Base-by-base conservation (phyloP, 2,888 invertebrate genomes). In the Clunio marinus region DNA sequence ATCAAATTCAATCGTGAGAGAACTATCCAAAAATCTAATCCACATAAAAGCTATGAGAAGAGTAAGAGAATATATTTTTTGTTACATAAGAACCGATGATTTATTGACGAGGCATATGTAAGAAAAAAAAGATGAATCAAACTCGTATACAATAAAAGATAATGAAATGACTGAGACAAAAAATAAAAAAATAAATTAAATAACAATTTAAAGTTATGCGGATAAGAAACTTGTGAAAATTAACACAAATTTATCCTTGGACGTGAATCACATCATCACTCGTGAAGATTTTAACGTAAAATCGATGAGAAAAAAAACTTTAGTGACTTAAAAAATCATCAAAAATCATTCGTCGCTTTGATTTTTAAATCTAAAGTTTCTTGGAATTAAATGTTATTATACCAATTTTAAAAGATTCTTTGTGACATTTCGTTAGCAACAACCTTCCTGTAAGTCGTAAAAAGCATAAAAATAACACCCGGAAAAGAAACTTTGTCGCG, bases 21-120 rank as follows among this genome's bases (percentile, higher is more conserved):
- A 51, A 51, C n/a, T n/a, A n/a, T n/a, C n/a, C n/a, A 45, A 45
- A 51, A 51, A 51, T n/a, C 51, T 41, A 41, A 41, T 41, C 51
- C n/a, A 51, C 51, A n/a, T 51, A 51, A 17, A 17, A 51, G 17
- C 22, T 20, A 51, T 51, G 51, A 51, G 22, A 20, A 22, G 20
- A 51, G n/a, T 51, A 22, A 22, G 20, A 51, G 20, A 51, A 51
- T 51, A 51, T 51, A 51, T 51, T 51, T 51, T 51, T 51, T 51
- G 51, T 51, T 51, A 51, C 51, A 20, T 51, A 51, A 51, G 22
- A 20, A 22, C 51, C 51, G 20, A 51, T 51, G 20, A 51, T 51
- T 51, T 51, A 51, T 51, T 22, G 51, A 51, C 20, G 22, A 20
- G 32, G 10, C 4, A 32, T 7, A 7, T 10, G 4, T 7, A 32